Conservation (phyloP, 2,888 invertebrate genomes). For the Stenodera caucasica region DNA sequence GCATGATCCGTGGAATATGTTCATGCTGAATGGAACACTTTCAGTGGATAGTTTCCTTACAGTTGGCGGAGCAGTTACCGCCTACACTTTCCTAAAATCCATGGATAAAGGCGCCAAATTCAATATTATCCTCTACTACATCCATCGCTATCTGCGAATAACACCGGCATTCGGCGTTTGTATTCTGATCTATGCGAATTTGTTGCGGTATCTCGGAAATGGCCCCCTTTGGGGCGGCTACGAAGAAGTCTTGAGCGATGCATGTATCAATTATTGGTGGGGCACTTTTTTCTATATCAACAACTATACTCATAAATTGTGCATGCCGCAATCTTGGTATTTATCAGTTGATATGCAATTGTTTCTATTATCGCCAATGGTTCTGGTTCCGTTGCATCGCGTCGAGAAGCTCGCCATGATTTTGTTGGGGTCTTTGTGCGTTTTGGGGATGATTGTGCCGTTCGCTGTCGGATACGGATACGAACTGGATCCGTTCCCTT, state of each 20-base stretch:
- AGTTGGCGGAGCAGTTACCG: constrained; percentile 61
- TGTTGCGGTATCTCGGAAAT: constrained; percentile 10
- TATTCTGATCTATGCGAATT: constrained; percentile 10
- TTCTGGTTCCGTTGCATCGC: constrained; percentile 12
- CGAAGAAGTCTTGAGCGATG: background rate
- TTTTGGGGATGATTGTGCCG: constrained; percentile 6
- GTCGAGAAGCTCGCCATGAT: background rate
- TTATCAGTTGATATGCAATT: constrained; percentile 14
- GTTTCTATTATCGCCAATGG: constrained; percentile 14
- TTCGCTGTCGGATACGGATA: constrained; percentile 1
- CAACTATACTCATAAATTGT: background rate
- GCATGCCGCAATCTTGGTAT: constrained; percentile 5
- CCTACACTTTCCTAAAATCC: constrained; percentile 50
- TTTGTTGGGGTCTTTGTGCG: background rate
- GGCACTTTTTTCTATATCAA: background rate
- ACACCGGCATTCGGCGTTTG: constrained; percentile 40
- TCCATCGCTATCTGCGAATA: constrained; percentile 36
- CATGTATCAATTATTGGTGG: constrained; percentile 18
- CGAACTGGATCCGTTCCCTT: background rate
- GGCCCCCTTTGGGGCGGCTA: constrained; percentile 13
- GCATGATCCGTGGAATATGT: too few relatives aligned
- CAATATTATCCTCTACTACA: constrained; percentile 42
- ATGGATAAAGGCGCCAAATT: constrained; percentile 40
- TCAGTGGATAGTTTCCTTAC: constrained; percentile 66
- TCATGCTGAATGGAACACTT: constrained; percentile 53